A percentile compares a stretch with the other conserved stretches of the same genome.
Evolutionary conservation across 2,797 vertebrate genomes (phyloP).

Genomic region (Dendrocincla fuliginosa): DNA sequence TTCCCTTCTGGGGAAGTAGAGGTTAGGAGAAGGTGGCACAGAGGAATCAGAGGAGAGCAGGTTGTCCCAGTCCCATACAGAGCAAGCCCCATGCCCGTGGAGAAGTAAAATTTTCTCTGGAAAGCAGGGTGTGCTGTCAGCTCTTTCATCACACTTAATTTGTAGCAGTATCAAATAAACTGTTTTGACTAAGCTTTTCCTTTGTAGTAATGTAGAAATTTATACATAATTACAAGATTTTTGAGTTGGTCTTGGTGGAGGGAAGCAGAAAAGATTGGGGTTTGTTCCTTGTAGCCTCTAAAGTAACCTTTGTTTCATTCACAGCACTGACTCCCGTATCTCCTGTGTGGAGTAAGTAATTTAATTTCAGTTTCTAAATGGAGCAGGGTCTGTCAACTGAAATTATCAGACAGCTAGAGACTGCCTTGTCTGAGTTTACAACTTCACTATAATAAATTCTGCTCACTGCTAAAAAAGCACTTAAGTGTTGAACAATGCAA

Average conservation of each 20-base stretch:
- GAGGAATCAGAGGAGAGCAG: neutral
- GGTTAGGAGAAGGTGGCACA: neutral
- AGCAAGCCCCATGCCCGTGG: neutral
- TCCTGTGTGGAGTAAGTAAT: neutral
- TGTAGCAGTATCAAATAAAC: neutral
- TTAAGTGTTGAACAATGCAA: neutral
- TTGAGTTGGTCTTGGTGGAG: neutral
- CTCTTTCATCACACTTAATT: neutral
- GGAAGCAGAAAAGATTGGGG: neutral
- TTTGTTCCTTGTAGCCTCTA: neutral
- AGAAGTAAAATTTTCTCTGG: neutral
- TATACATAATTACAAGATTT: neutral
- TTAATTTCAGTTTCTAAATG: neutral
- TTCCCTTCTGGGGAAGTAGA: neutral
- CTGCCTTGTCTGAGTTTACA: neutral
- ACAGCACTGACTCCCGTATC: neutral
- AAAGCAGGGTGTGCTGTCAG: neutral
- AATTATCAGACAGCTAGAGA: neutral
- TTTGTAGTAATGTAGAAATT: neutral
- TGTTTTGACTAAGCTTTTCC: neutral
- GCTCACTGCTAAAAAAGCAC: neutral
- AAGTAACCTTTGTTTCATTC: slow-evolving; percentile 19
- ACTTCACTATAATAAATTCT: neutral
- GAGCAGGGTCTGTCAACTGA: neutral
- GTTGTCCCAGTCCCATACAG: neutral